Percentiles rank a stretch among this genome's conserved stretches.
Evolutionary conservation across 2,888 invertebrate species (phyloP).

Genomic region (Drosophila infuscata): DNA sequence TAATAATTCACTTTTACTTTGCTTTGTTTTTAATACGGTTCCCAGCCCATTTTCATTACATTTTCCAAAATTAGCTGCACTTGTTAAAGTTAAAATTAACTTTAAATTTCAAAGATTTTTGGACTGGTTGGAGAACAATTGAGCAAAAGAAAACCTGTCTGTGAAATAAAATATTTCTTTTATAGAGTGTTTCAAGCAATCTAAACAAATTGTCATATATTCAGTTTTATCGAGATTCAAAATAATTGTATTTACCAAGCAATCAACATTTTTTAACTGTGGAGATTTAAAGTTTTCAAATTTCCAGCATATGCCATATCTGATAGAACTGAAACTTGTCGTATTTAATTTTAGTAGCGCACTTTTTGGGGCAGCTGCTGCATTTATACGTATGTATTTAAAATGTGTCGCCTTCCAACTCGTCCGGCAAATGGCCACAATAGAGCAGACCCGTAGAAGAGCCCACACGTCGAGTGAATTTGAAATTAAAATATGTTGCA

Average conservation of each 20-base stretch:
- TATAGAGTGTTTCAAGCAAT: background rate
- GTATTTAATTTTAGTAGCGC: constrained; percentile 42
- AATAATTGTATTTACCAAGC: background rate
- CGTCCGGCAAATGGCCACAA: background rate
- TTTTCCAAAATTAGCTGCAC: too few species aligned
- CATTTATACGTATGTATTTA: constrained; percentile 19
- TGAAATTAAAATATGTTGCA: constrained; percentile 74
- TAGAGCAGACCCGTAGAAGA: constrained; percentile 6
- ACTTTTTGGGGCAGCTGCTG: constrained; percentile 38
- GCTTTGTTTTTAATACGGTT: background rate
- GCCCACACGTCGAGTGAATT: constrained; percentile 60
- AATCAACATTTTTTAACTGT: background rate
- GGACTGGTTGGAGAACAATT: background rate
- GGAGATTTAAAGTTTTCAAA: background rate
- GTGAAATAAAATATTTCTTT: background rate
- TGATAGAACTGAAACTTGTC: constrained; percentile 19
- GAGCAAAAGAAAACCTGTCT: background rate
- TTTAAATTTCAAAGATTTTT: background rate
- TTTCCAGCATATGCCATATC: constrained; percentile 11
- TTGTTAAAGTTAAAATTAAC: background rate
- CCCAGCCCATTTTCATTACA: too few species aligned
- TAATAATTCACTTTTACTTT: background rate
- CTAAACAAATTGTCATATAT: background rate
- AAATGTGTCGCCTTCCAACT: constrained; percentile 27
- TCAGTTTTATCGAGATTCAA: background rate